A percentile compares a stretch with the other conserved stretches of the same genome.
phyloP scores from a whole-genome alignment of 1,140 invertebrate species.

The Arctopsyche grandis region DNA sequence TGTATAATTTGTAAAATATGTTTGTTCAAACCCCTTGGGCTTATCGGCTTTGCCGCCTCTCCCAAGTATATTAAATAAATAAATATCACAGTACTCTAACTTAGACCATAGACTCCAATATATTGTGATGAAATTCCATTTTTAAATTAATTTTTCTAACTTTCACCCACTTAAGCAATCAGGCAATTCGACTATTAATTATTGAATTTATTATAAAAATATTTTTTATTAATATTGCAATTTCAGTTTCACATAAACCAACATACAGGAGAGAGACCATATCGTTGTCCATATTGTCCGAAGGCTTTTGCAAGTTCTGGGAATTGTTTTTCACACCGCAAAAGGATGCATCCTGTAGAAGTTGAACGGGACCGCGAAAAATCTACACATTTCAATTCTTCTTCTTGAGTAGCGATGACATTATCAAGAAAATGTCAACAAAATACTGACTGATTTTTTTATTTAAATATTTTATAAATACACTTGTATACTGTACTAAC shows the following conservation, averaged over 20 bases:
- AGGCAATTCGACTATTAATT: too few species aligned
- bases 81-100: too few species aligned
- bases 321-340: conserved; percentile 80
- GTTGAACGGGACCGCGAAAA: conserved; percentile 51
- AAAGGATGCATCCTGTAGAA: conserved; percentile 74
- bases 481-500: not conserved
- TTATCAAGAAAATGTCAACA: not conserved
- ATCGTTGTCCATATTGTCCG: conserved; percentile 84
- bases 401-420: not conserved
- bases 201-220: too few species aligned
- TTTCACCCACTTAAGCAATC: too few species aligned
- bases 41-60: too few species aligned
- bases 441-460: conserved; percentile 16
- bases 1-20: too few species aligned
- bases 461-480: not conserved
- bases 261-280: conserved; percentile 83
- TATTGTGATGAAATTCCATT: too few species aligned
- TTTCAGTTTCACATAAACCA: conserved; percentile 79
- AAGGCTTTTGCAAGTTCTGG: conserved; percentile 83
- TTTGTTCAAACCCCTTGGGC: too few species aligned
- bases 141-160: too few species aligned
- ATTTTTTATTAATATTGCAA: too few species aligned
- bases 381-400: not conserved
- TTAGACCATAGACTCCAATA: too few species aligned
- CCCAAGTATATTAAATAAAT: too few species aligned